phyloP scores from a whole-genome alignment of 2,888 invertebrate genomes.

The Scaptomyza caliginosa region DNA sequence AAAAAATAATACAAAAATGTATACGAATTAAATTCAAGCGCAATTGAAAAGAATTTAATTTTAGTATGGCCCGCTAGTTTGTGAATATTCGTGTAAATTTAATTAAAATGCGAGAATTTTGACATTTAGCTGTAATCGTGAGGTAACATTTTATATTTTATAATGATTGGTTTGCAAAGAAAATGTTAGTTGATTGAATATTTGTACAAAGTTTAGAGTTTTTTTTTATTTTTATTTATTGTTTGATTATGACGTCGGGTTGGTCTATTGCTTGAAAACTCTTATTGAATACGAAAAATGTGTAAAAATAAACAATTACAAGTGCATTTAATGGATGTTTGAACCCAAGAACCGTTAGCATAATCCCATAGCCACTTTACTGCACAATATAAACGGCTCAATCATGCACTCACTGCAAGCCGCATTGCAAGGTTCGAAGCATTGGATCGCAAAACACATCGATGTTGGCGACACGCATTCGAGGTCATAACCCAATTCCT shows the following conservation, averaged over 20 bases:
- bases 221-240: too few relatives aligned
- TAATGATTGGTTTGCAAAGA: neutral
- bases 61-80: slow-evolving; percentile 16
- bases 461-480: slow-evolving; percentile 74
- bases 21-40: slow-evolving; percentile 28
- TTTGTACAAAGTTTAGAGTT: too few relatives aligned
- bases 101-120: slow-evolving; percentile 45
- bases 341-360: neutral
- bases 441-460: slow-evolving; percentile 4
- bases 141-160: neutral
- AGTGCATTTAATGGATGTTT: neutral
- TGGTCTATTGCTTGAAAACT: too few relatives aligned
- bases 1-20: neutral
- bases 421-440: slow-evolving; percentile 12
- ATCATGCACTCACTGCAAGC: slow-evolving; percentile 48
- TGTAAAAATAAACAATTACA: neutral
- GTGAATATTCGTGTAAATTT: slow-evolving; percentile 27
- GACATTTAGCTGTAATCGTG: slow-evolving; percentile 6
- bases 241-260: too few relatives aligned
- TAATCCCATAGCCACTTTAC: slow-evolving; percentile 18
- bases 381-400: slow-evolving; percentile 57
- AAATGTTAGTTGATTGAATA: neutral
- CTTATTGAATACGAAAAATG: neutral
- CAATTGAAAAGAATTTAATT: slow-evolving; percentile 39
- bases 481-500: slow-evolving; percentile 82